A percentile compares a stretch with the other conserved stretches of the same genome.
Evolutionary conservation across 2,888 invertebrate genomes (phyloP).

Genomic region (Drosophila kanekoi): DNA sequence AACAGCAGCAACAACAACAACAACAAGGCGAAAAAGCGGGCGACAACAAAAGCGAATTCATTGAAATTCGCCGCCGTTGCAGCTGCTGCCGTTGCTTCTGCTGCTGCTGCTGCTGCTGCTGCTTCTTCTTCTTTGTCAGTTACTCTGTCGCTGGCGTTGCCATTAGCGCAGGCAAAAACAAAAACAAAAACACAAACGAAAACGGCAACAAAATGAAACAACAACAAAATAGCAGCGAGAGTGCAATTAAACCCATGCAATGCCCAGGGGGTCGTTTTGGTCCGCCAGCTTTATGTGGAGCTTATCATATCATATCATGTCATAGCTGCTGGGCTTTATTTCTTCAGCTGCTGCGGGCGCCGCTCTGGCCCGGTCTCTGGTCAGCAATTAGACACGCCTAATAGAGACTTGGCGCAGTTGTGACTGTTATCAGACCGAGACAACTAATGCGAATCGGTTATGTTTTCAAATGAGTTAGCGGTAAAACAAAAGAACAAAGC

Average conservation of each 20-base stretch:
- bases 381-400: slow-evolving; percentile 42
- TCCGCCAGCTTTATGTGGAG: slow-evolving; percentile 13
- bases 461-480: not conserved
- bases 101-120: not conserved
- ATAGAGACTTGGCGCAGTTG: too few species aligned
- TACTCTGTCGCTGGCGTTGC: slow-evolving; percentile 37
- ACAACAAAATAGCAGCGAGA: slow-evolving; percentile 31
- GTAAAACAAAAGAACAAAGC: not conserved
- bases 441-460: slow-evolving; percentile 4
- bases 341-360: too few species aligned
- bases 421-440: slow-evolving; percentile 28
- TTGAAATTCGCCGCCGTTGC: slow-evolving; percentile 23
- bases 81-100: slow-evolving; percentile 14
- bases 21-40: slow-evolving; percentile 5
- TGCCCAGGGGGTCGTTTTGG: slow-evolving; percentile 60
- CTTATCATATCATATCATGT: slow-evolving; percentile 7
- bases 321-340: not conserved
- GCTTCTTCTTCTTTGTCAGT: slow-evolving; percentile 17
- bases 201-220: not conserved
- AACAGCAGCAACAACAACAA: not conserved
- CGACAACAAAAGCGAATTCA: slow-evolving; percentile 21
- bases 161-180: slow-evolving; percentile 47
- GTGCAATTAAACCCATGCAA: slow-evolving; percentile 68
- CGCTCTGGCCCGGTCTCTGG: slow-evolving; percentile 8
- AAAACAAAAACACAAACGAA: slow-evolving; percentile 2